These are phyloP conservation scores for Nipponacmea schrenckii DNA, from an alignment of 2,888 invertebrate genomes.

Conservation along the genomic window DNA sequence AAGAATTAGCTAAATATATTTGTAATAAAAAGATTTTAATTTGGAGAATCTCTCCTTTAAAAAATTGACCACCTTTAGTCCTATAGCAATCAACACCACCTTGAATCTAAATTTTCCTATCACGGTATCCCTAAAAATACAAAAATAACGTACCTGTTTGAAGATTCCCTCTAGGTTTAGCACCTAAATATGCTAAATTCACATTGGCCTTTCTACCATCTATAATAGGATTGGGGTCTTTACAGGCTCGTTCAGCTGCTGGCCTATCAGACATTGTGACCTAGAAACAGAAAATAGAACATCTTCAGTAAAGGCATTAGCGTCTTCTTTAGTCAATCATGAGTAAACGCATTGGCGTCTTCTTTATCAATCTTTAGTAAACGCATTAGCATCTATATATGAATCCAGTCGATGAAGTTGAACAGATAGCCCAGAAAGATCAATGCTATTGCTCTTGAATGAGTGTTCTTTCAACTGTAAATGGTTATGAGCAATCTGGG, in stretches of 20 bases:
- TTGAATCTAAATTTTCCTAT: no score
- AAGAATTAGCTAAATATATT: no score
- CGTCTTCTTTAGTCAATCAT: no score
- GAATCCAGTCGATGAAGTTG: neutral
- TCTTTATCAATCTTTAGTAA: neutral
- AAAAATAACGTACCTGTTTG: conserved; percentile 31
- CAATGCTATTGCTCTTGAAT: no score
- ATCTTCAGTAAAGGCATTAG: neutral
- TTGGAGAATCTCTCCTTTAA: no score
- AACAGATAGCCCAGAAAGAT: no score
- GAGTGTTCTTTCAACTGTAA: no score
- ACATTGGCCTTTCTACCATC: conserved; percentile 98
- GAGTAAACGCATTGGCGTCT: neutral
- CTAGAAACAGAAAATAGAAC: conserved; percentile 71
- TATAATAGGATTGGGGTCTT: conserved; percentile 98
- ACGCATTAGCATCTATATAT: neutral
- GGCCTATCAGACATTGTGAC: conserved; percentile 97
- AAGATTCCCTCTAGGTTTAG: conserved; percentile 78
- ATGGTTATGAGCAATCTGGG: no score
- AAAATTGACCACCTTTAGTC: no score
- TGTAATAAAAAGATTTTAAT: no score
- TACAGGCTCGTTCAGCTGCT: conserved; percentile 94
- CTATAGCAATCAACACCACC: no score
- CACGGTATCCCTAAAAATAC: no score
- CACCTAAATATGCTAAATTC: conserved; percentile 95